Base-by-base conservation (phyloP, 2,113 vertebrate genomes). In the Cephalopholis sonnerati region DNA sequence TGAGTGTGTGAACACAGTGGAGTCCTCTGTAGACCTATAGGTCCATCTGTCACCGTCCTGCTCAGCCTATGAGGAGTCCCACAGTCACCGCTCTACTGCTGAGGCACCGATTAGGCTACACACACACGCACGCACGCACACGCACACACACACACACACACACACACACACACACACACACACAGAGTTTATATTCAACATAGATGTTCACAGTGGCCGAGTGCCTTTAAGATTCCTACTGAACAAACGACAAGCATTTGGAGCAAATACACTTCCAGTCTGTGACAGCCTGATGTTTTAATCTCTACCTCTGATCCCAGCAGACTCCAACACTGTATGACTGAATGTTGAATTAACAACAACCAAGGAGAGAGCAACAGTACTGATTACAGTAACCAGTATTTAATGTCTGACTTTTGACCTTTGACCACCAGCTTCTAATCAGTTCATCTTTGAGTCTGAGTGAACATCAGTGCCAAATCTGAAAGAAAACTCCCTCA, bases 41-140 rank as follows among this genome's bases (percentile, higher is more conserved):
- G 73, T 54, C 80, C 85, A 83, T 79, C 80, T 87, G 80, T 76
- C 77, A 59, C 75, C 25, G 18, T 63, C 27, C 54, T 8, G 12
- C 25, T 66, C 54, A 71, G 75, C 68, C 41, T 36, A 41, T 20
- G 51, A 55, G 50, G 58, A 57, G 39, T 27, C n/a, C 54, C 12
- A n/a, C 39, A 69, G 50, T 69, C 48, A 69, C 50, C 22, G 50
- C 51, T 67, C 17, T 3, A 24, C 48, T 62, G 64, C 72, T 69
- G 46, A 71, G 50, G 27, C 11, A 44, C 8, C 41, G 8, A 44
- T 44, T 44, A 44, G 41, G 41, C 41, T 11, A 41, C 41, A 59
- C 61, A 48, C 48, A 64, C 25, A 17, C 59, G 65, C 68, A 41
- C 44, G 53, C 50, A 46, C 36, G 16, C 18, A 25, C 5, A 61